Percentiles rank a stretch among this genome's conserved stretches.
phyloP scores from a whole-genome alignment of 2,888 invertebrate species.

The Brenthis hecate region DNA sequence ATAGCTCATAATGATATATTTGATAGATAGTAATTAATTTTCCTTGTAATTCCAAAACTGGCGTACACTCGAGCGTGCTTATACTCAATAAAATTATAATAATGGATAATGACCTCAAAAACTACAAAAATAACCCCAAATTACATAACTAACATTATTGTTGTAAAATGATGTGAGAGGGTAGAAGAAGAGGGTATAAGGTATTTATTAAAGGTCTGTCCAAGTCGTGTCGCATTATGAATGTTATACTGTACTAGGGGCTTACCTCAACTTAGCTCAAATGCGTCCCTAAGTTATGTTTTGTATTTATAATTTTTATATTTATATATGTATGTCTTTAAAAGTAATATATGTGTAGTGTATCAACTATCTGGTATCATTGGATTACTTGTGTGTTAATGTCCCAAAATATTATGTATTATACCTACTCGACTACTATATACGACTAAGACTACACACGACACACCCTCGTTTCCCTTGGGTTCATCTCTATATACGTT shows the following conservation, averaged over 20 bases:
- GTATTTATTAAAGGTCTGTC: constrained; percentile 1
- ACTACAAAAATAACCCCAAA: constrained; percentile 8
- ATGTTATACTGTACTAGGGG: background rate
- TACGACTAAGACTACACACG: too few species aligned
- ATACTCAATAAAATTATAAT: constrained; percentile 17
- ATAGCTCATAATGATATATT: constrained; percentile 6
- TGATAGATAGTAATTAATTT: constrained; percentile 14
- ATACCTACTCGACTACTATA: too few species aligned
- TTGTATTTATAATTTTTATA: too few species aligned
- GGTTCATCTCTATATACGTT: too few species aligned
- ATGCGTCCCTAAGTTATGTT: too few species aligned
- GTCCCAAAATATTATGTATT: too few species aligned
- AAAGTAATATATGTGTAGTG: too few species aligned
- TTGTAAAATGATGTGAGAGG: constrained; percentile 13
- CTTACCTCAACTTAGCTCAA: too few species aligned
- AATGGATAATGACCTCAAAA: constrained; percentile 15
- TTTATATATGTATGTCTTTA: too few species aligned
- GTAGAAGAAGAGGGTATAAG: background rate
- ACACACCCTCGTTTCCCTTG: too few species aligned
- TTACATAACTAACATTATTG: constrained; percentile 9
- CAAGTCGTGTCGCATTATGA: constrained; percentile 9
- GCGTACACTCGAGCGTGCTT: constrained; percentile 5
- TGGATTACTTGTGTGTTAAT: too few species aligned
- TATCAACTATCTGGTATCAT: too few species aligned
- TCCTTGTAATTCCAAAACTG: constrained; percentile 9